Evolutionary conservation across 2,113 vertebrate genomes (phyloP).

Genomic region (Ardeotis arabs): DNA sequence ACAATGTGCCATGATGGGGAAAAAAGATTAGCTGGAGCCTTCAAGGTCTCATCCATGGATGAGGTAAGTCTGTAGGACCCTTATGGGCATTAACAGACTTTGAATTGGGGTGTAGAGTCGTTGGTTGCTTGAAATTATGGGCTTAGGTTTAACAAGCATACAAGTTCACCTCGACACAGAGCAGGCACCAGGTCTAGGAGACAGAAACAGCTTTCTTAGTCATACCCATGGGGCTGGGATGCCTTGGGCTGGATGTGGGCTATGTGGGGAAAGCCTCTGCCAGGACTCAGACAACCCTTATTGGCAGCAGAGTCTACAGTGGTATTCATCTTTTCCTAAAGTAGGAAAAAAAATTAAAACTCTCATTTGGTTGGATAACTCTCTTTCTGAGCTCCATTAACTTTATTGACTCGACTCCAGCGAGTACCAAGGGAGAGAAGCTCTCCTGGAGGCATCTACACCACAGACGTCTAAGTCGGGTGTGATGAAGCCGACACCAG

Average conservation of each 20-base stretch:
- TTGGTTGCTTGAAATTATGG: background rate
- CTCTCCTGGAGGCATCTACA: background rate
- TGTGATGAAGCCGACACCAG: background rate
- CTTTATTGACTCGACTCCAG: background rate
- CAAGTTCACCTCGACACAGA: accelerated
- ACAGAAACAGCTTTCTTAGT: background rate
- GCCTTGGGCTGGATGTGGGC: background rate
- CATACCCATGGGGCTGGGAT: background rate
- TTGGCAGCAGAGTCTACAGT: background rate
- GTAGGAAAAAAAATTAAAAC: background rate
- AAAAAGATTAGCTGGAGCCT: background rate
- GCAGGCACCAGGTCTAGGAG: background rate
- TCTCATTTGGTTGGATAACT: background rate
- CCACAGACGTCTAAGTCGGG: accelerated
- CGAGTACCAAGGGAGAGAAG: background rate
- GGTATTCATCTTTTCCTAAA: background rate
- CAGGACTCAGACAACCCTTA: background rate
- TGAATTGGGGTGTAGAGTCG: background rate
- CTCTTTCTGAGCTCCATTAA: constrained; percentile 21
- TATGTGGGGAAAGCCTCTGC: background rate
- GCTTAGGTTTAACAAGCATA: background rate
- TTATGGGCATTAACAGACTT: background rate
- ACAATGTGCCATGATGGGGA: background rate
- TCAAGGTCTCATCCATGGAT: background rate
- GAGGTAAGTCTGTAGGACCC: background rate